phyloP scores from a whole-genome alignment of 2,113 vertebrate species.

The Ciconia stormi region DNA sequence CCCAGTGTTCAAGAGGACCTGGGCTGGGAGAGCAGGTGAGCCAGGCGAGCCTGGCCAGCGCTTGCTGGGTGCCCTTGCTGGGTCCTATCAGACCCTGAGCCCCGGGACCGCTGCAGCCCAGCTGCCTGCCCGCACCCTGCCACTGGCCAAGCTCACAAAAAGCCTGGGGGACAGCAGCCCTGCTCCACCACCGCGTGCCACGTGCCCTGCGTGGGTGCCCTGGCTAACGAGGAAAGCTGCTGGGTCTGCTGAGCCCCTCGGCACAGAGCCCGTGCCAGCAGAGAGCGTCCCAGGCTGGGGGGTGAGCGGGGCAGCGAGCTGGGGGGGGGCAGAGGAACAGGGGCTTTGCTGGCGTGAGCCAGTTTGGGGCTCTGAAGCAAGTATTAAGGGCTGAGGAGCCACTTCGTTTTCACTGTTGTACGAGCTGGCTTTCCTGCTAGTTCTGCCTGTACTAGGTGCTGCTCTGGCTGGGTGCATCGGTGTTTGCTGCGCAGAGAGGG shows the following conservation, averaged over 20 bases:
- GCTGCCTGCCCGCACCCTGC: not conserved
- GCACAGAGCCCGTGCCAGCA: not conserved
- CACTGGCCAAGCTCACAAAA: not conserved
- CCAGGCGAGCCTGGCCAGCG: not conserved
- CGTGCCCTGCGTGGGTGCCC: not conserved
- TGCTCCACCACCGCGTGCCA: too few relatives aligned
- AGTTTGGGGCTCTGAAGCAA: not conserved
- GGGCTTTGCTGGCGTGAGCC: not conserved
- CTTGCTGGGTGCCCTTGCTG: too few relatives aligned
- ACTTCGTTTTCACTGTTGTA: too few relatives aligned
- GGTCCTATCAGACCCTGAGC: not conserved
- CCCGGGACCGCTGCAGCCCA: not conserved
- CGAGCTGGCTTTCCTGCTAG: not conserved
- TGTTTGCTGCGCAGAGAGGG: not conserved
- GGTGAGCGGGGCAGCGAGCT: not conserved
- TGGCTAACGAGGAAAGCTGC: not conserved
- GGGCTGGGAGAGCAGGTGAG: not conserved
- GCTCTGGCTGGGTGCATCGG: not conserved
- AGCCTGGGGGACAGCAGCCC: not conserved
- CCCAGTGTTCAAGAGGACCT: not conserved
- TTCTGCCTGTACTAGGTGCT: not conserved
- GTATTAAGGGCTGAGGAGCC: not conserved
- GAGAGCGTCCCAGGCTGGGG: too few relatives aligned
- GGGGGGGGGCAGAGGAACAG: not conserved
- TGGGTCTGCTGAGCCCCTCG: not conserved